Conservation (phyloP, 2,888 invertebrate species). For the Hypselothyrea guttata region DNA sequence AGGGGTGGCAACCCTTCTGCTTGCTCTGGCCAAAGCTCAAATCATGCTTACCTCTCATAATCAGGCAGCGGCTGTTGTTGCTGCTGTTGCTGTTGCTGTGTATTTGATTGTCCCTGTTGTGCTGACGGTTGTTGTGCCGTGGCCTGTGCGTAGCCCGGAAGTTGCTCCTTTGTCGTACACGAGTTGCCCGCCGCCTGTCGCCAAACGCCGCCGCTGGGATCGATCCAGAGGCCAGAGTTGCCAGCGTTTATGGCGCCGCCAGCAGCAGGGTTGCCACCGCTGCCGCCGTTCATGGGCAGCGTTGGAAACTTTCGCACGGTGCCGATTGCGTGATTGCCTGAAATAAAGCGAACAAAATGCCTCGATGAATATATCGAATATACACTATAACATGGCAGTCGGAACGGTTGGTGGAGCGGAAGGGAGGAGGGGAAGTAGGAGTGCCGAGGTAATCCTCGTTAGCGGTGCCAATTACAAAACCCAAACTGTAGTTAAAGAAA, state of each 20-base stretch:
- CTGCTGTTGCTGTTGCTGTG: conserved; percentile 60
- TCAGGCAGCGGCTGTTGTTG: conserved; percentile 81
- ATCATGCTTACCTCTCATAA: conserved; percentile 82
- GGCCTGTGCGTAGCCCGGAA: conserved; percentile 82
- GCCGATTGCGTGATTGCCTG: conserved; percentile 83
- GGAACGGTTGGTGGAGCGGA: conserved; percentile 5
- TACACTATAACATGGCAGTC: conserved; percentile 34
- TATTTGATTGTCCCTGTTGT: conserved; percentile 58
- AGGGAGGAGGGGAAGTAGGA: neutral
- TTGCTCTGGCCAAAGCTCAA: conserved; percentile 25
- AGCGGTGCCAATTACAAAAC: conserved; percentile 45
- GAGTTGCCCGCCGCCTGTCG: conserved; percentile 76
- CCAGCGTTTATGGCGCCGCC: conserved; percentile 24
- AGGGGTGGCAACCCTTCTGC: conserved; percentile 32
- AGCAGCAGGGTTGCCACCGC: conserved; percentile 24
- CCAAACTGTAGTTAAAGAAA: conserved; percentile 41
- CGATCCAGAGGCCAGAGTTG: conserved; percentile 81
- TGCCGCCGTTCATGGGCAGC: conserved; percentile 81
- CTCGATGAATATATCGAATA: conserved; percentile 56
- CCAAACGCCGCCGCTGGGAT: conserved; percentile 83
- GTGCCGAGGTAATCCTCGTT: conserved; percentile 49
- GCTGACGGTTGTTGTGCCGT: conserved; percentile 64
- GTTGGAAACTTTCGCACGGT: conserved; percentile 83
- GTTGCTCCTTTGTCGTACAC: conserved; percentile 81
- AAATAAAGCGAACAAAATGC: conserved; percentile 67